Evolutionary conservation across 2,797 vertebrate genomes (phyloP), one percentile per base, ranked within the genome.

Genomic region (Loris lydekkerianus): DNA sequence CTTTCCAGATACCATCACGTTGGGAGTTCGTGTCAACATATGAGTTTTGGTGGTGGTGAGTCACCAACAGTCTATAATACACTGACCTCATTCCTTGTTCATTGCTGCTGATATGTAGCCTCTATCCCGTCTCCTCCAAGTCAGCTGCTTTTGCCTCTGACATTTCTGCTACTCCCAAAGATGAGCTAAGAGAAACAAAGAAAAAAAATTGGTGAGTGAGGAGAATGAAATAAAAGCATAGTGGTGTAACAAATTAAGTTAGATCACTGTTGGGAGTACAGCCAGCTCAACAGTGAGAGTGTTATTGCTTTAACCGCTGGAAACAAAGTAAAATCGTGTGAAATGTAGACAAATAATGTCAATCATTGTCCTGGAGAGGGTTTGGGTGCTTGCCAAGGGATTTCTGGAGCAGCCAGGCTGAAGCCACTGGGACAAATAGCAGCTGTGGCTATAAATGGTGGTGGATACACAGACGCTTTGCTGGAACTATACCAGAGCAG

Each of bases 221-320:
- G 73, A 80, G n/a, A 58, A 80, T 61, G 85, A 82, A 92, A 92
- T 85, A 61, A 83, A 96, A 89, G 21, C 89, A 60, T 23, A 65
- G 37, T 31, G 5, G n/a, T 75, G 14, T 53, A 92, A 72, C 21
- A 9, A 72, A 65, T 93, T 82, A 86, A 84, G 56, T 95, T 34
- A 93, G 61, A 83, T 5, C 6, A 61, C 60, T 70, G 25, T 46
- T 88, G 78, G 58, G 69, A 83, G 15, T 76, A 53, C 56, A 91
- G 63, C 23, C 25, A 81, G 82, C 72, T 76, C 81, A 91, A 85
- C 3, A 5, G 14, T 49, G 65, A 72, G 73, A 95, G 87, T 80
- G 9, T 78, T 78, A 75, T 61, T 93, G 78, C 86, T 72, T 81
- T 90, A 67, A 81, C 21, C 23, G 63, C 14, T 43, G 91, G 23